A percentile compares a stretch with the other conserved stretches of the same genome.
Evolutionary conservation across 2,888 invertebrate species (phyloP).

Genomic region (Philhelius pedissequus): DNA sequence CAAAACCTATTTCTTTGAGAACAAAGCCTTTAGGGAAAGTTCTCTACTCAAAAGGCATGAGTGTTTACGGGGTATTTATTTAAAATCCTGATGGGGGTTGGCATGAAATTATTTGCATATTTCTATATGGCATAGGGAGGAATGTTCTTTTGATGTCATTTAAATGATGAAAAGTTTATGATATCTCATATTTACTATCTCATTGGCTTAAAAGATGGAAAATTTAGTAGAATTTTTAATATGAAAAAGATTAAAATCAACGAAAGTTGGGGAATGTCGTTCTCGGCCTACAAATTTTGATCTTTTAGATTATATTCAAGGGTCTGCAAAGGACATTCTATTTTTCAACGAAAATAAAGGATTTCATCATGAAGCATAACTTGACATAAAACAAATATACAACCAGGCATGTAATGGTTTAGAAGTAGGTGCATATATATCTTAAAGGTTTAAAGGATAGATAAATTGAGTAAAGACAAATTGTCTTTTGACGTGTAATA

Average conservation of each 20-base stretch:
- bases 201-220: neutral
- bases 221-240: neutral
- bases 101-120: constrained; percentile 5
- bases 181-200: neutral
- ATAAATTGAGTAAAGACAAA: too few species aligned
- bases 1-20: neutral
- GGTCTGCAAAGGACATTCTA: neutral
- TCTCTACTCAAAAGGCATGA: neutral
- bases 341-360: neutral
- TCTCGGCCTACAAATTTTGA: neutral
- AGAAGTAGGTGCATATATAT: too few species aligned
- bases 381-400: neutral
- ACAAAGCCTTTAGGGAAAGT: neutral
- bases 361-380: neutral
- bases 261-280: neutral
- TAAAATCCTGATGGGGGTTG: neutral
- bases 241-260: neutral
- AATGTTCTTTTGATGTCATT: constrained; percentile 24
- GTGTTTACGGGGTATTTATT: neutral
- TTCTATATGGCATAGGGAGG: neutral
- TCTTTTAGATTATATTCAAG: neutral
- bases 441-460: too few species aligned
- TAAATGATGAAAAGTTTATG: constrained; percentile 13
- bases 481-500: too few species aligned
- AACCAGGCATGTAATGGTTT: too few species aligned